Percentiles rank a stretch among this genome's conserved stretches.
Conservation (phyloP, 2,888 invertebrate genomes). For the Buathra laborator region DNA sequence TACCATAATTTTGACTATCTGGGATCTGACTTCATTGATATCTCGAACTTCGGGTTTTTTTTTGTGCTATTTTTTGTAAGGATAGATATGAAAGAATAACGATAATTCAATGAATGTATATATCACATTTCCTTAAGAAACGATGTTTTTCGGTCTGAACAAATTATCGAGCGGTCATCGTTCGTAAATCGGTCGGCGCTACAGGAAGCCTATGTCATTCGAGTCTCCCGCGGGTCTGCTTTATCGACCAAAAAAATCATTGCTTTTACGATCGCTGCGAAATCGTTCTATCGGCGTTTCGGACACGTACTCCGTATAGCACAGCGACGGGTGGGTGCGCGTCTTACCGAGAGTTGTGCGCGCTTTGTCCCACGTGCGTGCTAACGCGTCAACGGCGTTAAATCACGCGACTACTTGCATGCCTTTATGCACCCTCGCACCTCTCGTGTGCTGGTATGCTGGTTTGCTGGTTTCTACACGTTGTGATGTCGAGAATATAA, state of each 20-base stretch:
- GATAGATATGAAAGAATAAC: too few species aligned
- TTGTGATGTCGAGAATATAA: conserved; percentile 27
- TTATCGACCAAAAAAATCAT: conserved; percentile 15
- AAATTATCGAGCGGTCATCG: conserved; percentile 11
- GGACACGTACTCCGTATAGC: background rate
- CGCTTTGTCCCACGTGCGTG: conserved; percentile 62
- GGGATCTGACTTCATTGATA: too few species aligned
- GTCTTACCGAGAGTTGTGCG: conserved; percentile 47
- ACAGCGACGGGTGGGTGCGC: background rate
- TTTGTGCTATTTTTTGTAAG: too few species aligned
- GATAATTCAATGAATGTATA: too few species aligned
- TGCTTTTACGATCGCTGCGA: conserved; percentile 9
- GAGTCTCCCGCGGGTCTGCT: conserved; percentile 31
- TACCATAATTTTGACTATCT: too few species aligned
- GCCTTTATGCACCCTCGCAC: conserved; percentile 38
- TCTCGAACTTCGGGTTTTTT: too few species aligned
- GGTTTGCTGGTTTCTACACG: conserved; percentile 8
- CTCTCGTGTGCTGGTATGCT: conserved; percentile 21
- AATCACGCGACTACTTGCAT: conserved; percentile 67
- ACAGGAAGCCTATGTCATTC: conserved; percentile 14
- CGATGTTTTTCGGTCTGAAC: background rate
- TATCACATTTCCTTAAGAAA: background rate
- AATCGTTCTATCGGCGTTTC: conserved; percentile 20
- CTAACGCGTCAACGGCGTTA: conserved; percentile 60
- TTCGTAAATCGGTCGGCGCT: background rate